Base-by-base conservation (phyloP, 2,888 invertebrate genomes). In the Nemapogon koenigi region DNA sequence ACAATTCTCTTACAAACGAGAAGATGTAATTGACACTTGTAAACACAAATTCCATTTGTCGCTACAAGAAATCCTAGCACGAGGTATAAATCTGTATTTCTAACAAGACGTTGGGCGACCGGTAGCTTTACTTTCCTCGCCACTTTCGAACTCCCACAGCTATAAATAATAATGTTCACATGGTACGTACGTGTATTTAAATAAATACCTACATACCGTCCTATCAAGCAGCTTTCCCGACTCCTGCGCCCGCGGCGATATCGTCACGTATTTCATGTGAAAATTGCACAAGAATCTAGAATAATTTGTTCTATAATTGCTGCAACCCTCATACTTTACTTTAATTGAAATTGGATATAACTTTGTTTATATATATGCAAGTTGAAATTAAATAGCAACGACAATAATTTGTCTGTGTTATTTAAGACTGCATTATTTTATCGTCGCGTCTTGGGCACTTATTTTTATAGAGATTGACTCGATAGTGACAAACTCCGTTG, bases 121-220 rank as follows among this genome's bases (percentile, higher is more conserved):
- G 47, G 50, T 53, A 50, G 49, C 46, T 39, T 32, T 37, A 49
- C 52, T 52, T 49, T 49, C 60, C 56, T 58, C 44, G 53, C 53
- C 49, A 56, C 66, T 68, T 65, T 66, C 66, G 55, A 60, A 50
- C 49, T 41, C 44, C 45, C 45, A 40, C 44, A 16, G 43, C 60
- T 59, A 64, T 67, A 63, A 65, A 68, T 67, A 64, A 66, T 64
- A 61, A 57, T 57, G 55, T 65, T 62, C 63, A 55, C 63, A 66
- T 61, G 59, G 51, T 36, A 22, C 19, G 42, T 18, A 28, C 18
- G 42, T 41, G 52, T 50, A 53, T 59, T 59, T 55, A 55, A 62
- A 63, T 66, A 62, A 58, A 59, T 55, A 55, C 52, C 53, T n/a
- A n/a, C n/a, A n/a, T n/a, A n/a, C n/a, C n/a, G n/a, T n/a, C n/a